Base-by-base conservation (phyloP, 2,888 invertebrate genomes). In the Yponomeuta plumbellus region DNA sequence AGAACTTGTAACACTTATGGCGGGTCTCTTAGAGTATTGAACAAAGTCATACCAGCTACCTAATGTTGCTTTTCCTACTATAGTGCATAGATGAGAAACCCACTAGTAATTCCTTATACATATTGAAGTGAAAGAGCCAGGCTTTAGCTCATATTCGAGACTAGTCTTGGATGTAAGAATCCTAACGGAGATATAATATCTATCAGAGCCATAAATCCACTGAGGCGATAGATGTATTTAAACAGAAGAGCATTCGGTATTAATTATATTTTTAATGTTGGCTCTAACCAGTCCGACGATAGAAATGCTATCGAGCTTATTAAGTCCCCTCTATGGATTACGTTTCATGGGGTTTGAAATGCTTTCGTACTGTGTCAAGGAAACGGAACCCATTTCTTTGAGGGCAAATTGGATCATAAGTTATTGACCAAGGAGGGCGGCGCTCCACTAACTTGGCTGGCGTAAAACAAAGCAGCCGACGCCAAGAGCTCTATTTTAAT, bases 401-500 rank as follows among this genome's bases (percentile, higher is more conserved):
- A 4, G 22, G 59, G 34, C 62, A 34, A 63, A 63, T 63, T 63
- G 63, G 63, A 63, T 63, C 22, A 22, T 40, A 44, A 40, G 63
- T 63, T 63, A 63, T 22, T 63, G 44, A 20, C 34, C 34, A 22
- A 21, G 11, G 22, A 63, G 22, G 44, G 40, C 59, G 20, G 26
- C 22, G 57, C 56, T 57, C 3, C 17, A n/a, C 23, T 57, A 59
- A 22, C 22, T 26, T 34, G 23, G 61, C 23, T 5, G n/a, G n/a
- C 34, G 26, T 61, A 26, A 61, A 61, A 61, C 22, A 11, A 66
- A 39, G 77, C 76, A 71, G 79, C 72, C 76, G 72, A 69, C 64
- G 67, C 71, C 71, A 71, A 78, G 73, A 76, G 76, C 70, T 70
- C 70, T 44, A 65, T 23, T 23, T 65, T 80, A 82, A 83, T 83